These are phyloP conservation scores for Drosophila bunnanda DNA, from an alignment of 2,888 invertebrate species.

Conservation along the genomic window DNA sequence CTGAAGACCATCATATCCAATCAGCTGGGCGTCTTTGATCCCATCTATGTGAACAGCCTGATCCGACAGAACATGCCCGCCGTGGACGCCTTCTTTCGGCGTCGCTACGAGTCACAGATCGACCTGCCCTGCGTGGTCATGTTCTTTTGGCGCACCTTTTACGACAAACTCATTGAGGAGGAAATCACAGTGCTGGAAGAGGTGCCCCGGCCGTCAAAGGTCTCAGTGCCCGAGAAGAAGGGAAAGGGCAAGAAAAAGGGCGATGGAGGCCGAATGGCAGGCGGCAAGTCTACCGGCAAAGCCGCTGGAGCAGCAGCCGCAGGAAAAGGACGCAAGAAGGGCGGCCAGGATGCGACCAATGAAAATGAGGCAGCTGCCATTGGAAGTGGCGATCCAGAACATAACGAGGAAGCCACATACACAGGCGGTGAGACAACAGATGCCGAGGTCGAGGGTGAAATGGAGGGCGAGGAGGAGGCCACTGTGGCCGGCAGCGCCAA, in stretches of 20 bases:
- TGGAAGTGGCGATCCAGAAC: slow-evolving; percentile 28
- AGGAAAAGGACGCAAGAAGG: slow-evolving; percentile 51
- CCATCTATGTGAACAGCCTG: slow-evolving; percentile 77
- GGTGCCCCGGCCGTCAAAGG: slow-evolving; percentile 84
- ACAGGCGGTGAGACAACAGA: slow-evolving; percentile 54
- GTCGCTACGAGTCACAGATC: slow-evolving; percentile 85
- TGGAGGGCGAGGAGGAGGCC: slow-evolving; percentile 71
- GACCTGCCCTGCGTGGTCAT: slow-evolving; percentile 87
- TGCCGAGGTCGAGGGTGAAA: slow-evolving; percentile 57
- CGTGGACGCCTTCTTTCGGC: slow-evolving; percentile 86
- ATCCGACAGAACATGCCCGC: slow-evolving; percentile 85
- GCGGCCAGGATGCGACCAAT: slow-evolving; percentile 55
- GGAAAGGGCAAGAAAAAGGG: slow-evolving; percentile 74
- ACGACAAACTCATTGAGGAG: slow-evolving; percentile 90
- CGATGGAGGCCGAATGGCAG: slow-evolving; percentile 29
- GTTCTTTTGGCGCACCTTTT: slow-evolving; percentile 89
- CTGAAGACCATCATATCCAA: slow-evolving; percentile 87
- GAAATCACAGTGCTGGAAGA: slow-evolving; percentile 90
- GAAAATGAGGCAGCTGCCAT: slow-evolving; percentile 38
- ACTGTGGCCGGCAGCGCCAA: slow-evolving; percentile 70
- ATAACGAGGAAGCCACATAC: slow-evolving; percentile 40
- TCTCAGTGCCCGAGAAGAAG: slow-evolving; percentile 82
- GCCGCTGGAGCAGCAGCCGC: not conserved
- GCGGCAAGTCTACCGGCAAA: slow-evolving; percentile 43
- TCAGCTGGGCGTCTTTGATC: slow-evolving; percentile 82